Conservation (phyloP, 2,888 invertebrate species). For the Nomada fucata region DNA sequence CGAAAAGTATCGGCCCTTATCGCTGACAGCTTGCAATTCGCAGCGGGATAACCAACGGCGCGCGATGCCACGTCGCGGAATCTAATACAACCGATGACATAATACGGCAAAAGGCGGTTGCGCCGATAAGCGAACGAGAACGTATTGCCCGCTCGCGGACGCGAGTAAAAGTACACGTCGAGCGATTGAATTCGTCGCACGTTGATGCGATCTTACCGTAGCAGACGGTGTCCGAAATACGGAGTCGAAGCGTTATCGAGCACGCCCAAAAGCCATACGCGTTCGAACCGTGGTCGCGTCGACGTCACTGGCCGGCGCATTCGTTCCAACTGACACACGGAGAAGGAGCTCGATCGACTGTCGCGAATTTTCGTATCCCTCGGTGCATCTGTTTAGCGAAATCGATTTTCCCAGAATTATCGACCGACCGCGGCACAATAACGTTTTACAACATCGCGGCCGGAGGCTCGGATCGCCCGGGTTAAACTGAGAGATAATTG, state of each 20-base stretch:
- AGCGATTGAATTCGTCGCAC: background rate
- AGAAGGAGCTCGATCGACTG: background rate
- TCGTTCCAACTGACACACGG: background rate
- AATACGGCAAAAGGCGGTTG: slow-evolving; percentile 38
- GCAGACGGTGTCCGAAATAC: background rate
- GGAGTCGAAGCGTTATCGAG: background rate
- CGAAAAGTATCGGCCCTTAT: slow-evolving; percentile 53
- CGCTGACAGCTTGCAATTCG: slow-evolving; percentile 70
- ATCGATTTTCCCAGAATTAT: slow-evolving; percentile 40
- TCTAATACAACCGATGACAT: slow-evolving; percentile 65
- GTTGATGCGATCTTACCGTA: slow-evolving; percentile 22
- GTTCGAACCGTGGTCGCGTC: background rate
- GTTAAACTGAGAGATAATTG: slow-evolving; percentile 75
- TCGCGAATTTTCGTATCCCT: background rate
- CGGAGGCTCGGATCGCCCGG: slow-evolving; percentile 64
- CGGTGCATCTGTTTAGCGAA: background rate
- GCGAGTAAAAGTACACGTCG: slow-evolving; percentile 6
- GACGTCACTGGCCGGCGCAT: background rate
- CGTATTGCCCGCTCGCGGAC: slow-evolving; percentile 6
- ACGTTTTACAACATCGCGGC: slow-evolving; percentile 67
- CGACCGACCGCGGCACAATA: slow-evolving; percentile 48
- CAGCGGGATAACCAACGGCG: slow-evolving; percentile 5
- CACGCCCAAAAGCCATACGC: no score
- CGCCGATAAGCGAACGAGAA: slow-evolving; percentile 40
- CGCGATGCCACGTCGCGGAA: slow-evolving; percentile 61